Conservation (phyloP, 2,113 vertebrate genomes). For the Todiramphus chloris region DNA sequence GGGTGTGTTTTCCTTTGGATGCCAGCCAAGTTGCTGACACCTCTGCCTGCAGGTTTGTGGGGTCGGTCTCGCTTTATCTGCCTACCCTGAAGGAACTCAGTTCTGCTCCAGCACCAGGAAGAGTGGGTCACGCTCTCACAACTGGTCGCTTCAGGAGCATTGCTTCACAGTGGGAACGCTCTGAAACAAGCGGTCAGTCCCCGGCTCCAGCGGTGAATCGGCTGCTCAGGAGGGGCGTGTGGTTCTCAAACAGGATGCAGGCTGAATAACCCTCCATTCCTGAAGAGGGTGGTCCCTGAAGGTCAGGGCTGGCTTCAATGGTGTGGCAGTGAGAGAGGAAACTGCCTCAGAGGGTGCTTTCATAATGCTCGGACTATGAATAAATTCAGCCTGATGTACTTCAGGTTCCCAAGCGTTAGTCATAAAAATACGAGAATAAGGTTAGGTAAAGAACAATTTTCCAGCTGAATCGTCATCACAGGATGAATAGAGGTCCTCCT, state of each 20-base stretch:
- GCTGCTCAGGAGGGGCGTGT: background rate
- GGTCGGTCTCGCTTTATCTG: background rate
- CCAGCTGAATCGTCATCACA: background rate
- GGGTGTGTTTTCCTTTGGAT: constrained; percentile 18
- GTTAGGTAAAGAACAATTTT: constrained; percentile 25
- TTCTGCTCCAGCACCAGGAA: background rate
- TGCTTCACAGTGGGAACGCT: background rate
- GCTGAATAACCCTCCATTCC: constrained; percentile 59
- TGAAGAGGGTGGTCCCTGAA: constrained; percentile 52
- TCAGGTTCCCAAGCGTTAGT: constrained; percentile 1
- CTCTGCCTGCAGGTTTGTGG: background rate
- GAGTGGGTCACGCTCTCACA: background rate
- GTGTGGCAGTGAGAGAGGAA: constrained; percentile 44
- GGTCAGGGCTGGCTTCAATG: constrained; percentile 65
- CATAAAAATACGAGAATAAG: constrained; percentile 15
- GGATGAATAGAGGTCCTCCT: background rate
- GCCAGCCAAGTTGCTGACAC: background rate
- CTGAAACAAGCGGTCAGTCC: background rate
- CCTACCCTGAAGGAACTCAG: background rate
- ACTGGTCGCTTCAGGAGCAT: rapidly evolving
- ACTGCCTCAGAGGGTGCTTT: constrained; percentile 48
- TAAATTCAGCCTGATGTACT: background rate
- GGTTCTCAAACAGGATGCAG: constrained; percentile 59
- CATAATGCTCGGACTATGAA: constrained; percentile 11
- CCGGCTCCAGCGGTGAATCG: rapidly evolving